phyloP scores from a whole-genome alignment of 2,113 vertebrate genomes.

The Pseudolaguvia tuberculata region DNA sequence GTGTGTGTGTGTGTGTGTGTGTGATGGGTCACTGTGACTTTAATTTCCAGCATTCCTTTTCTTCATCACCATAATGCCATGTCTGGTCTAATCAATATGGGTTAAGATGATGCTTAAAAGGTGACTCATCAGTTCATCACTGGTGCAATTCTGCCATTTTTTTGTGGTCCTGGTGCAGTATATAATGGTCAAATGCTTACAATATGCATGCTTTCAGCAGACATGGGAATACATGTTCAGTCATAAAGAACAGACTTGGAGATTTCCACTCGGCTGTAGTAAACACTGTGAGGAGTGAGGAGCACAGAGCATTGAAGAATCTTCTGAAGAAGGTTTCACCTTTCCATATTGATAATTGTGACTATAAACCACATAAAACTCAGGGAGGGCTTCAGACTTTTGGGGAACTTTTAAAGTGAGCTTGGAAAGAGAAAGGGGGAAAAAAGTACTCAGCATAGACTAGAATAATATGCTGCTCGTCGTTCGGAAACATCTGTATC shows the following conservation, averaged over 20 bases:
- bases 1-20: too few relatives aligned
- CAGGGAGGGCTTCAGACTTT: constrained; percentile 79
- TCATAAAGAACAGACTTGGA: background rate
- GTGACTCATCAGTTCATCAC: constrained; percentile 55
- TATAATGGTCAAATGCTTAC: background rate
- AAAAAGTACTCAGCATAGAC: constrained; percentile 73
- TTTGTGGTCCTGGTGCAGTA: background rate
- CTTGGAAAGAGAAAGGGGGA: constrained; percentile 66
- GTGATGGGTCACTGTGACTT: background rate
- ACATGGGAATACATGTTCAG: background rate
- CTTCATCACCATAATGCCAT: constrained; percentile 52
- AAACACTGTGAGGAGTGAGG: background rate
- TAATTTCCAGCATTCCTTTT: constrained; percentile 11
- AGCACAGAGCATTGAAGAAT: background rate
- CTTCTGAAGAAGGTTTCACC: constrained; percentile 46
- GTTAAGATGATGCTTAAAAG: constrained; percentile 50
- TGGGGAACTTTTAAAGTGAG: constrained; percentile 83
- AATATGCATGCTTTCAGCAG: background rate
- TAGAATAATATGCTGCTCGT: constrained; percentile 79
- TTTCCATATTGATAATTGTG: constrained; percentile 35
- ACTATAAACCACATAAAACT: constrained; percentile 66
- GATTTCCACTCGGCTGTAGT: background rate
- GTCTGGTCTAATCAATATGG: constrained; percentile 62
- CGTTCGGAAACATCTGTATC: constrained; percentile 78
- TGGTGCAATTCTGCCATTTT: constrained; percentile 56